Evolutionary conservation across 2,888 invertebrate species (phyloP), one percentile per base, ranked within the genome.

Genomic region (Catocala fraxini): DNA sequence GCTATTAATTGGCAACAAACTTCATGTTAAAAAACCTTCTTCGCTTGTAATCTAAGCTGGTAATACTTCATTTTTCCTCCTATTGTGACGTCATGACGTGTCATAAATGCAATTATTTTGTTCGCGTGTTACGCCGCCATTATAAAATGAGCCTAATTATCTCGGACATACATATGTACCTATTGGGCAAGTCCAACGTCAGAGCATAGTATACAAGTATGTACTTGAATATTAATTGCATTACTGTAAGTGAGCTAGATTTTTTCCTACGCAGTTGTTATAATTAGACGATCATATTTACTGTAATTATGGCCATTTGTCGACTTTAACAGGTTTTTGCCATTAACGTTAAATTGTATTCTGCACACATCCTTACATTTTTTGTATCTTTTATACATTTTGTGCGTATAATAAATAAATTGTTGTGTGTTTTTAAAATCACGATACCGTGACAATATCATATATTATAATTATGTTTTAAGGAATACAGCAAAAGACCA

Each of bases 41-140:
- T 73, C 67, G 66, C 63, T 68, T 75, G 74, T 80, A 82, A 84
- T 48, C 35, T 64, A 65, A 62, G 64, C 63, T 63, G 66, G 68
- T 9, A 39, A 39, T 39, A 39, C 9, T 39, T 7, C 35, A 9
- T 6, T 82, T 85, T 88, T 84, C 81, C 81, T 81, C 72, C 79
- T 81, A 85, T 85, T 85, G 80, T 88, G 84, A 86, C 84, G 86
- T 84, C 68, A 75, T 51, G 52, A 58, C 55, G 59, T 71, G 67
- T 78, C 67, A 70, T 71, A 65, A 68, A 70, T 59, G 77, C 78
- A 84, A 84, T 87, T 81, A 80, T 73, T 75, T 65, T 59, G 56
- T 65, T 85, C 74, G 86, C 84, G 79, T 86, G 85, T 67, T 65
- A 59, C 46, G 33, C 49, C 49, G 46, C 63, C 56, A 79, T 85